Percentiles rank a stretch among this genome's conserved stretches.
Conservation (phyloP, 2,113 vertebrate genomes). For the Phylloscopus trochiloides region DNA sequence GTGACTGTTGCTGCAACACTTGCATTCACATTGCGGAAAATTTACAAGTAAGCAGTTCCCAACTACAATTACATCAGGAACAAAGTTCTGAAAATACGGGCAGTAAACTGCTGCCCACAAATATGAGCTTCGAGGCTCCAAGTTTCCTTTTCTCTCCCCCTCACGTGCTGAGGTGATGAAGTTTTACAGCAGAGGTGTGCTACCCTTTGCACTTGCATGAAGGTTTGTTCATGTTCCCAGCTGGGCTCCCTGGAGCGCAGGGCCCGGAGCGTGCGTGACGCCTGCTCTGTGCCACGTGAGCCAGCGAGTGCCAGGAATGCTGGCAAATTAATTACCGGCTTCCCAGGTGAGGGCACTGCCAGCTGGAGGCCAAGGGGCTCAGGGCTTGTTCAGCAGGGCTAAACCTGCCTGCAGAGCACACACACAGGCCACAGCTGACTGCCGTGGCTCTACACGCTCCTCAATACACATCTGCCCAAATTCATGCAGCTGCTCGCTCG, state of each 20-base stretch:
- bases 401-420: not conserved
- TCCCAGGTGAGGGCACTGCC: not conserved
- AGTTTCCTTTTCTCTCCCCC: not conserved
- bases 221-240: not conserved
- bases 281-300: fast-evolving
- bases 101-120: not conserved
- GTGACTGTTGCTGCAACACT: constrained; percentile 30
- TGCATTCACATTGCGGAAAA: constrained; percentile 26
- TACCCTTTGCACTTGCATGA: fast-evolving
- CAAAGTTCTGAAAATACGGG: not conserved
- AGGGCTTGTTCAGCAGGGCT: fast-evolving
- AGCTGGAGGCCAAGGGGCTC: not conserved
- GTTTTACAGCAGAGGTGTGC: not conserved
- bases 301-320: fast-evolving
- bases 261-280: fast-evolving
- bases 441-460: not conserved
- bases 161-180: not conserved
- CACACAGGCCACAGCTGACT: fast-evolving
- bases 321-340: not conserved
- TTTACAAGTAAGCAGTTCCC: constrained; percentile 15
- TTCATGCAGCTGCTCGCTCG: not conserved
- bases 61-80: not conserved
- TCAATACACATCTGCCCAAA: not conserved
- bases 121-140: fast-evolving
- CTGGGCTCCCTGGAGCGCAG: fast-evolving